Base-by-base conservation (phyloP, 2,113 vertebrate genomes). In the Procavia capensis region DNA sequence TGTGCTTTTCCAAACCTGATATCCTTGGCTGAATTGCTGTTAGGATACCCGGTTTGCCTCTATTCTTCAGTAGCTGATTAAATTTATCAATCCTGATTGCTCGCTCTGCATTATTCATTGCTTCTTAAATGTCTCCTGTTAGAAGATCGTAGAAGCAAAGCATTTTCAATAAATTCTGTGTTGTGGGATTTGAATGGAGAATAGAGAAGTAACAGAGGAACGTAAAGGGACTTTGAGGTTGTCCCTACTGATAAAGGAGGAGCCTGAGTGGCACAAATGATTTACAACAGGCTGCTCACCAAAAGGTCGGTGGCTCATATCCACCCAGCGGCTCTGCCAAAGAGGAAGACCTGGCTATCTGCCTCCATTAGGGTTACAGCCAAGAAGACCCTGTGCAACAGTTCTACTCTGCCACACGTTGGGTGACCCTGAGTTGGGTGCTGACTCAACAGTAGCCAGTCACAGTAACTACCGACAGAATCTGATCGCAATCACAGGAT, bases 1-100 rank as follows among this genome's bases (percentile, higher is more conserved):
- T 47, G 2, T 43, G 63, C 96, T 97, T 96, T 97, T 91, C 85
- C 93, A 93, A 95, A 36, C 29, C 93, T 92, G 66, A 34, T 76
- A 75, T 66, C 72, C 45, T 75, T 39, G 95, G 90, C 93, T 96
- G 95, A 41, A 93, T 45, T 66, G 76, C 87, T 78, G 6, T n/a
- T 76, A 41, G 82, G 45, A 47, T 68, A 68, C 41, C 43, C 54
- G 31, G 34, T 82, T 95, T 92, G 39, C 61, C 19, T 54, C 66
- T 79, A 43, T 81, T 89, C 31, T 17, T 92, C 68, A 43, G 29
- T 11, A 41, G 27, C 68, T 86, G 79, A 59, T 80, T 88, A 75
- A 87, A 83, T 64, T 76, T 31, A 31, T 81, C 1, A 0, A 25
- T 64, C 3, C 20, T 2, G 39, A 76, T 57, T 59, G 27, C 54